These are phyloP conservation scores for Hirtodrosophila confusa DNA, from an alignment of 2,888 invertebrate species.

Conservation along the genomic window DNA sequence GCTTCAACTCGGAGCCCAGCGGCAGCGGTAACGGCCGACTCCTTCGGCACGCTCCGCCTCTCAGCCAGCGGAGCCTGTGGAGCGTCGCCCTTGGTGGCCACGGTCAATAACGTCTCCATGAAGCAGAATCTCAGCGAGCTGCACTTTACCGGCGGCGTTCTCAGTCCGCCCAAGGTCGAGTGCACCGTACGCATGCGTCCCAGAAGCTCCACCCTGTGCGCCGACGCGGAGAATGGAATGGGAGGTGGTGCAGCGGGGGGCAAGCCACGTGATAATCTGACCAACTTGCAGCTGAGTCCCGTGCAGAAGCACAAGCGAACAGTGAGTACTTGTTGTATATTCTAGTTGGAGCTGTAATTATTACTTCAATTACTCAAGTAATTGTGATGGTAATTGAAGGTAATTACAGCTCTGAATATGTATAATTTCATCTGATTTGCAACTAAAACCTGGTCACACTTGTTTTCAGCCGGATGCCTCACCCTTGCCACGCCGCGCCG, in stretches of 20 bases:
- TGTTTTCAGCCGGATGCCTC: conserved; percentile 77
- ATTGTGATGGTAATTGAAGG: not conserved
- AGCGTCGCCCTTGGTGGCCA: conserved; percentile 68
- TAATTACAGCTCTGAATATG: conserved; percentile 10
- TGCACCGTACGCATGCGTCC: conserved; percentile 78
- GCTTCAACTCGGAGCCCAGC: conserved; percentile 61
- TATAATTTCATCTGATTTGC: not conserved
- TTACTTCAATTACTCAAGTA: not conserved
- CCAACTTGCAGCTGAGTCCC: conserved; percentile 77
- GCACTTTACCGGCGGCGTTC: conserved; percentile 74
- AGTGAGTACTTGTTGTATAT: conserved; percentile 56
- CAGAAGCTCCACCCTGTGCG: conserved; percentile 80
- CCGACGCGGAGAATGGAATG: conserved; percentile 45
- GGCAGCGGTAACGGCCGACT: conserved; percentile 11
- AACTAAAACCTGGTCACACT: not conserved
- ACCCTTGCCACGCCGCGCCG: conserved; percentile 79
- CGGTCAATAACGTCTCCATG: conserved; percentile 77
- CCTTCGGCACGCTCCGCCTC: conserved; percentile 40
- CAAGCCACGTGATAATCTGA: conserved; percentile 51
- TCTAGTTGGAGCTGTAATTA: conserved; percentile 5
- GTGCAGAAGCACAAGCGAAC: conserved; percentile 75
- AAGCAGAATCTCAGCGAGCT: conserved; percentile 83
- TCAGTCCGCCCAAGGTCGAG: conserved; percentile 68
- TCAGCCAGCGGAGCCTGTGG: conserved; percentile 43
- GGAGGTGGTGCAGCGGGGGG: conserved; percentile 2